phyloP scores from a whole-genome alignment of 1,140 invertebrate genomes.

The Pantala flavescens region DNA sequence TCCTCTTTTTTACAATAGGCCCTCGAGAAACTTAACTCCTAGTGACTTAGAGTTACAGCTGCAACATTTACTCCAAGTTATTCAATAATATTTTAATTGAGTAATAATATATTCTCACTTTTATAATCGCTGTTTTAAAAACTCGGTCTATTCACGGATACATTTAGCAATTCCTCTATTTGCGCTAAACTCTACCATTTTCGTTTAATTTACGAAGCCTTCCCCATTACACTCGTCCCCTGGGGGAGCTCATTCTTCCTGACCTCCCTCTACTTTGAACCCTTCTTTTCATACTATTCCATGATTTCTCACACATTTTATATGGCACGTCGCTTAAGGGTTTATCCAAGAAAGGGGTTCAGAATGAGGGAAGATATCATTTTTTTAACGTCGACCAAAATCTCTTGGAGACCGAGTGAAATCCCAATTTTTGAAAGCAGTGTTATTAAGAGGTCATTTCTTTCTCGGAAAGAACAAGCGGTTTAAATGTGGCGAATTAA shows the following conservation, averaged over 20 bases:
- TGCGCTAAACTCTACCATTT: no score
- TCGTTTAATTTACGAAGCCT: no score
- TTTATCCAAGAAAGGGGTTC: neutral
- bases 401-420: neutral
- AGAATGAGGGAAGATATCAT: neutral
- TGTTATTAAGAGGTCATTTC: slow-evolving; percentile 3
- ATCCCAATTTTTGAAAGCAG: neutral
- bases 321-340: neutral
- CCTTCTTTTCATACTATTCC: neutral
- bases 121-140: no score
- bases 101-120: no score
- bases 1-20: no score
- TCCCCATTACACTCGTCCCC: neutral
- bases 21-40: no score
- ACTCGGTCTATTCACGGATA: no score
- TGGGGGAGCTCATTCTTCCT: neutral
- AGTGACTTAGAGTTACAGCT: no score
- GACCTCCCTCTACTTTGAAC: neutral
- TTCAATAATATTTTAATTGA: no score
- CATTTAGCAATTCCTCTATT: no score
- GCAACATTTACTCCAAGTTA: no score
- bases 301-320: neutral
- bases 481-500: slow-evolving; percentile 4
- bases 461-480: neutral
- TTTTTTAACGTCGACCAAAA: neutral